phyloP scores from a whole-genome alignment of 2,113 vertebrate species.

The Siniperca knerii region DNA sequence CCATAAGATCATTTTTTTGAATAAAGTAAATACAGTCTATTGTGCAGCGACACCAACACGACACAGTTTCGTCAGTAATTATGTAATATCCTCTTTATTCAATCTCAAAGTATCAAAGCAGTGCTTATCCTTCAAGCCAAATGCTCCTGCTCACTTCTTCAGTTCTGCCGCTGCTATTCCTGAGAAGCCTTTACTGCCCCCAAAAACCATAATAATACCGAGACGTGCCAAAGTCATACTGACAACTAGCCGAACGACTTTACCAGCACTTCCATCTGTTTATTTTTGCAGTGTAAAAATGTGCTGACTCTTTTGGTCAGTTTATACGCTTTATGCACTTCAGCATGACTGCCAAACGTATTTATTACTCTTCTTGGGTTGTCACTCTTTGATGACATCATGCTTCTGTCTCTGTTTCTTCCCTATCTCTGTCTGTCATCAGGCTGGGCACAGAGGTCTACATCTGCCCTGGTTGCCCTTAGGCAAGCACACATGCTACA shows the following conservation, averaged over 20 bases:
- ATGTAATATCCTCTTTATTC: neutral
- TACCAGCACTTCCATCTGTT: constrained; percentile 35
- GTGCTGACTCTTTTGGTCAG: constrained; percentile 32
- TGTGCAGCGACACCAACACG: too few species aligned
- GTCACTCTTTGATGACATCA: constrained; percentile 65
- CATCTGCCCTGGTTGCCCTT: constrained; percentile 56
- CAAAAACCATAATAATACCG: constrained; percentile 37
- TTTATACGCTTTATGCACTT: constrained; percentile 20
- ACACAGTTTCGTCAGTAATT: too few species aligned
- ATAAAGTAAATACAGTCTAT: too few species aligned
- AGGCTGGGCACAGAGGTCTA: constrained; percentile 46
- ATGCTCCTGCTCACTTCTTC: constrained; percentile 6
- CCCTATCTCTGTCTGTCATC: constrained; percentile 75
- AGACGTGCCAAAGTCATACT: constrained; percentile 33
- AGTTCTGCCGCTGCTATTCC: constrained; percentile 4
- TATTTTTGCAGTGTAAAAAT: constrained; percentile 29
- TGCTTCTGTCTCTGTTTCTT: constrained; percentile 49
- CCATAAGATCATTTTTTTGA: too few species aligned
- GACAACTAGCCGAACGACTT: constrained; percentile 9
- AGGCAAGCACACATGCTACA: constrained; percentile 14
- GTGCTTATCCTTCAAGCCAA: neutral
- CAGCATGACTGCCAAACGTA: neutral
- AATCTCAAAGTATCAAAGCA: neutral
- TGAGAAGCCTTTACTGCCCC: constrained; percentile 12
- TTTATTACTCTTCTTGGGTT: constrained; percentile 29